These are phyloP conservation scores for Nasonia longicornis DNA, from an alignment of 1,140 invertebrate species.

Conservation along the genomic window DNA sequence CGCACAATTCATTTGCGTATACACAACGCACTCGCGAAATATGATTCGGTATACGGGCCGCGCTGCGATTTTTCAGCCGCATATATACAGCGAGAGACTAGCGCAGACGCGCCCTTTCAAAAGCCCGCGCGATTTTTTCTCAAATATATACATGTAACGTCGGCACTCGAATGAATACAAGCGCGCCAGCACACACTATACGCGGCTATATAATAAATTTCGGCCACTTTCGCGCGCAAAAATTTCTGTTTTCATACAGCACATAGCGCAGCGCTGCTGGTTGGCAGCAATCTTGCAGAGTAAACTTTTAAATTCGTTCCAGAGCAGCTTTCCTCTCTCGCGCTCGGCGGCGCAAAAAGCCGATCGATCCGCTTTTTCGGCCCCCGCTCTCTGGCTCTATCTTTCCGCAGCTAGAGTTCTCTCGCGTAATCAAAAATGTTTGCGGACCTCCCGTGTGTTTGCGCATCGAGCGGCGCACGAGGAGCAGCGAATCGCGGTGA, in stretches of 20 bases:
- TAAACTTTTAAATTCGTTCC: constrained; percentile 24
- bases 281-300: constrained; percentile 19
- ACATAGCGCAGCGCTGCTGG: background rate
- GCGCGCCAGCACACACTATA: background rate
- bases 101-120: no score
- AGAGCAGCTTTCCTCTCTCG: background rate
- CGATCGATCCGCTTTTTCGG: constrained; percentile 12
- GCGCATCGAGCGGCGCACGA: background rate
- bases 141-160: no score
- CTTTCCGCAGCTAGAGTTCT: background rate
- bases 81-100: no score
- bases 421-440: constrained; percentile 3
- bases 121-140: no score
- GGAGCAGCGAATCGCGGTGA: background rate
- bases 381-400: no score
- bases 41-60: background rate
- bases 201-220: constrained; percentile 15
- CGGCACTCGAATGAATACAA: constrained; percentile 11
- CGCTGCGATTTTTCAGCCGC: no score
- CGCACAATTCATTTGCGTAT: background rate
- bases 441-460: background rate
- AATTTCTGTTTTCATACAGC: background rate
- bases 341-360: background rate
- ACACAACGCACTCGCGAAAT: background rate
- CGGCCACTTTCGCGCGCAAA: background rate